Percentiles rank a stretch among this genome's conserved stretches.
Conservation (phyloP, 2,113 vertebrate genomes). For the Tenebrosternarchus preto region DNA sequence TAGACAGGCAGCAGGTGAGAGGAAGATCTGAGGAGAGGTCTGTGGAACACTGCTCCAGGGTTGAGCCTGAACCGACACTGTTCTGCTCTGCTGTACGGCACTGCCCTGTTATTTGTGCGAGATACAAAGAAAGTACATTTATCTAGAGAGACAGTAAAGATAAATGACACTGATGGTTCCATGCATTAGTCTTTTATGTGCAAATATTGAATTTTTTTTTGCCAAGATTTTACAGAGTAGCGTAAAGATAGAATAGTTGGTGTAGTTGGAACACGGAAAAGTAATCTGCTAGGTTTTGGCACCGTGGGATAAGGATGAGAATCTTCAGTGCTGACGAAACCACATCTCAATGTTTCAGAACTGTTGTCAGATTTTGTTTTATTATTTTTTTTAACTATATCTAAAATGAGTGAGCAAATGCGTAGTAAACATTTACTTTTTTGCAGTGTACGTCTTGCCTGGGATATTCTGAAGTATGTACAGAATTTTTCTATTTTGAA, state of each 20-base stretch:
- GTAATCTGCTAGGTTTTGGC: background rate
- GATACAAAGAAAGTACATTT: background rate
- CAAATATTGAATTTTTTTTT: too few species aligned
- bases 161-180: background rate
- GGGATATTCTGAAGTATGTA: conserved; percentile 39
- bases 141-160: background rate
- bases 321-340: conserved; percentile 14
- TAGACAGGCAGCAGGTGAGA: too few species aligned
- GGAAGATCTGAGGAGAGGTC: background rate
- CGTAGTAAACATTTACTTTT: conserved; percentile 30
- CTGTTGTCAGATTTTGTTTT: conserved; percentile 21
- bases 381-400: conserved; percentile 32
- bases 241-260: background rate
- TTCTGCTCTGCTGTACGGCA: background rate
- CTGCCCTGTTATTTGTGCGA: background rate
- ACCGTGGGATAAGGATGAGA: background rate
- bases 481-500: conserved; percentile 42
- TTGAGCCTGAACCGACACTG: too few species aligned
- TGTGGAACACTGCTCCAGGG: background rate
- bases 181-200: background rate
- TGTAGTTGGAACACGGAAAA: background rate
- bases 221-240: background rate
- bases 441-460: conserved; percentile 18
- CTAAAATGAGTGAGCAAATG: conserved; percentile 26
- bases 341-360: conserved; percentile 30